Percentiles rank a stretch among this genome's conserved stretches.
Conservation (phyloP, 2,888 invertebrate genomes). For the Nasonia oneida region DNA sequence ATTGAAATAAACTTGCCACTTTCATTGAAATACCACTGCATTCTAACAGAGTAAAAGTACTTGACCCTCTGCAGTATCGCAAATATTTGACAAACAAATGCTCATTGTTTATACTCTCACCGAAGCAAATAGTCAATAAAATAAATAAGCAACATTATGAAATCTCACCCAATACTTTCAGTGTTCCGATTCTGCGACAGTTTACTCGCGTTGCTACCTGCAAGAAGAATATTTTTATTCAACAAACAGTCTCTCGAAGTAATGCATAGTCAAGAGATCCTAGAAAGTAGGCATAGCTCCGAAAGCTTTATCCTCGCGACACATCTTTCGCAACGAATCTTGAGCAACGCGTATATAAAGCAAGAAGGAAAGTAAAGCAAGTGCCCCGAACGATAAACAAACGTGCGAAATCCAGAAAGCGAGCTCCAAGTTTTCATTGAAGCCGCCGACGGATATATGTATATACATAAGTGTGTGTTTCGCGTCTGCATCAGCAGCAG, state of each 20-base stretch:
- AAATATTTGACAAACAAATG: not conserved
- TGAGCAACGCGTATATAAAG: slow-evolving; percentile 18
- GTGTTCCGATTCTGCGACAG: slow-evolving; percentile 90
- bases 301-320: not conserved
- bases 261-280: not conserved
- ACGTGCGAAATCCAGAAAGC: not conserved
- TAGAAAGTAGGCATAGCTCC: not conserved
- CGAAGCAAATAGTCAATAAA: not conserved
- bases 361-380: not conserved
- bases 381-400: not conserved
- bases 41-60: not conserved
- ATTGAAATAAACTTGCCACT: not conserved
- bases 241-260: not conserved
- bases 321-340: slow-evolving; percentile 30
- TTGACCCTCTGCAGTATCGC: not conserved
- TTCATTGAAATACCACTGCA: not conserved
- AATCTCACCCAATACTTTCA: slow-evolving; percentile 89
- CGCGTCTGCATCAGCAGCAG: not conserved
- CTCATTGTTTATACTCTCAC: not conserved
- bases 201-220: slow-evolving; percentile 90
- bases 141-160: not conserved
- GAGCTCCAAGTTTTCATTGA: not conserved
- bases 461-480: not conserved
- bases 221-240: slow-evolving; percentile 73
- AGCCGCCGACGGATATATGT: not conserved